Evolutionary conservation across 2,797 vertebrate genomes (phyloP), one percentile per base, ranked within the genome.

Genomic region (Eutrigla gurnardus): DNA sequence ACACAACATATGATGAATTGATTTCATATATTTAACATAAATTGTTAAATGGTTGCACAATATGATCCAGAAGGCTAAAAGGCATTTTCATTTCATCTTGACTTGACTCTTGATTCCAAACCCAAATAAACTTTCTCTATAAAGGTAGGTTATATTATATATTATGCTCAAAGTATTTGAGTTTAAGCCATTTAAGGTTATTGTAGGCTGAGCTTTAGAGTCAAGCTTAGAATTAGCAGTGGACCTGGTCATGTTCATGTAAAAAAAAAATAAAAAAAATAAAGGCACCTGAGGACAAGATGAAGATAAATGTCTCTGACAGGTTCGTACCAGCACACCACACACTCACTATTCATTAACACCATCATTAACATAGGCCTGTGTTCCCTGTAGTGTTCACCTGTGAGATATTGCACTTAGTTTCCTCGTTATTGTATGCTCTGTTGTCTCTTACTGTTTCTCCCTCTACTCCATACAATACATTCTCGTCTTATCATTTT

Each of bases 281-380:
- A 10, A 60, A 17, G 32, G 40, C n/a, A 18, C 2, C 5, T 12
- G 64, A 78, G 59, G 53, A 69, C 25, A 1, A 61, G 49, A 50
- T 36, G 59, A 62, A 2, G 60, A 58, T 72, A 7, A 78, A 70
- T 7, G 33, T 11, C 32, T 7, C 2, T n/a, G 66, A 71, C 63
- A 72, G 54, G 59, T 50, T 75, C 18, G 58, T 62, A 64, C 74
- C 77, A 74, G 81, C 81, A 70, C 57, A 70, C 67, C 76, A 42
- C 72, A 64, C 58, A 47, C 61, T 13, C 47, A 3, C 36, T 36
- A 69, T 60, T 82, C 57, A 77, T 82, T 58, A 82, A 71, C 73
- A 37, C 13, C 53, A 2, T 55, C 64, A 55, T 77, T 80, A 82
- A 62, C 39, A 15, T 17, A 54, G 61, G 15, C 55, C 15, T 4